A percentile compares a stretch with the other conserved stretches of the same genome.
phyloP scores from a whole-genome alignment of 2,113 vertebrate genomes.

The Empidonax traillii region DNA sequence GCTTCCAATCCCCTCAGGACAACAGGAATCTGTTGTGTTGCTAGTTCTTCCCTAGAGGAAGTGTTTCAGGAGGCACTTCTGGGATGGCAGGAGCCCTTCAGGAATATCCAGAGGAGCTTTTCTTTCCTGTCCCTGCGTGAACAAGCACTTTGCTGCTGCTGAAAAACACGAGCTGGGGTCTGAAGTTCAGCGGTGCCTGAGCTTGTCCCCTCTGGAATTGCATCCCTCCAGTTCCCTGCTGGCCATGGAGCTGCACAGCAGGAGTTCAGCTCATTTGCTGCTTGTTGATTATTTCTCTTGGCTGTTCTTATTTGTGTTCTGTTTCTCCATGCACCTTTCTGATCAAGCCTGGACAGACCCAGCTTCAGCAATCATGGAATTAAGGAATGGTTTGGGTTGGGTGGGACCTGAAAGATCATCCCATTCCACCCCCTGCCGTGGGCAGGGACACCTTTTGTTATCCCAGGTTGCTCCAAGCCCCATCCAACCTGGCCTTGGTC shows the following conservation, averaged over 20 bases:
- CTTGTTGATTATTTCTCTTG: background rate
- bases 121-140: background rate
- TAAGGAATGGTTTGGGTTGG: background rate
- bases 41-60: background rate
- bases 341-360: background rate
- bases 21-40: background rate
- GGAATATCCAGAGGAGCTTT: background rate
- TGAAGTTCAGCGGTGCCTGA: background rate
- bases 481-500: accelerated
- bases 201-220: background rate
- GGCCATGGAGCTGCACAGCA: background rate
- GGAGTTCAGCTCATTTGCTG: background rate
- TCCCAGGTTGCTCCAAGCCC: background rate
- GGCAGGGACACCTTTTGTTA: accelerated
- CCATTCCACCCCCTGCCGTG: too few species aligned
- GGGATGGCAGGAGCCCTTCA: background rate
- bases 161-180: background rate
- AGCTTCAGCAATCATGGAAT: background rate
- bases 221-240: background rate
- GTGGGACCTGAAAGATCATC: background rate
- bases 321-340: background rate
- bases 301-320: background rate
- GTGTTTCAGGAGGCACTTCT: background rate
- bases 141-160: background rate
- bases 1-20: background rate